A percentile compares a stretch with the other conserved stretches of the same genome.
These are phyloP conservation scores for Noctilio leporinus DNA, from an alignment of 2,113 vertebrate species.

Conservation along the genomic window DNA sequence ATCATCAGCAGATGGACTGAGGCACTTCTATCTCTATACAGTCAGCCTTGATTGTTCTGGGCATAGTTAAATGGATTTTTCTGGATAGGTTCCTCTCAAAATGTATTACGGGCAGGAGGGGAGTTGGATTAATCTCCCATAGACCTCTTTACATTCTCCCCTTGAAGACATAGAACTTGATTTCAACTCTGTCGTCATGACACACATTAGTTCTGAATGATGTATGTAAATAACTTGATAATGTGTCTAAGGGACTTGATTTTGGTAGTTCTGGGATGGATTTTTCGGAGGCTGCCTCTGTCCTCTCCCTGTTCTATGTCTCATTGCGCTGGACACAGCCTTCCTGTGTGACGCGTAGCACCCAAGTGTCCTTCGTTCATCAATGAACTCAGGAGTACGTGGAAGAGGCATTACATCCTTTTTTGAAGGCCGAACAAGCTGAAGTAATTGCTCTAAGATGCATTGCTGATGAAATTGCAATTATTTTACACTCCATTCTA, in stretches of 20 bases:
- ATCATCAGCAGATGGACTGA: conserved; percentile 73
- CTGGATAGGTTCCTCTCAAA: conserved; percentile 43
- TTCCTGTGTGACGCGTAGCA: background rate
- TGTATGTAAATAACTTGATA: background rate
- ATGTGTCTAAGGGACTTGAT: background rate
- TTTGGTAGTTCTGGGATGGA: background rate
- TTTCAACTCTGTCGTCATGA: background rate
- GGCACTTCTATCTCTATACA: conserved; percentile 61
- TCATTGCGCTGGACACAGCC: fast-evolving
- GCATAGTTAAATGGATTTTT: conserved; percentile 68
- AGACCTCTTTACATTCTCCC: background rate
- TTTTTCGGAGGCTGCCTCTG: background rate
- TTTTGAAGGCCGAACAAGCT: background rate
- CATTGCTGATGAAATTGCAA: background rate
- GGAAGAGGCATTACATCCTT: background rate
- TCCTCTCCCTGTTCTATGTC: background rate
- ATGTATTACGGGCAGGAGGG: background rate
- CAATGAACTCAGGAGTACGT: too few species aligned
- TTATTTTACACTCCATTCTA: background rate
- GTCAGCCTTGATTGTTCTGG: conserved; percentile 65
- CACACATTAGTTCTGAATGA: background rate
- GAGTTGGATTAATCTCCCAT: conserved; percentile 5
- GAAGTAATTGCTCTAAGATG: background rate
- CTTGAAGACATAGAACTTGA: background rate
- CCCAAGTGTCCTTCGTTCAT: background rate